Evolutionary conservation across 1,140 invertebrate species (phyloP).

Genomic region (Drosophila sproati): DNA sequence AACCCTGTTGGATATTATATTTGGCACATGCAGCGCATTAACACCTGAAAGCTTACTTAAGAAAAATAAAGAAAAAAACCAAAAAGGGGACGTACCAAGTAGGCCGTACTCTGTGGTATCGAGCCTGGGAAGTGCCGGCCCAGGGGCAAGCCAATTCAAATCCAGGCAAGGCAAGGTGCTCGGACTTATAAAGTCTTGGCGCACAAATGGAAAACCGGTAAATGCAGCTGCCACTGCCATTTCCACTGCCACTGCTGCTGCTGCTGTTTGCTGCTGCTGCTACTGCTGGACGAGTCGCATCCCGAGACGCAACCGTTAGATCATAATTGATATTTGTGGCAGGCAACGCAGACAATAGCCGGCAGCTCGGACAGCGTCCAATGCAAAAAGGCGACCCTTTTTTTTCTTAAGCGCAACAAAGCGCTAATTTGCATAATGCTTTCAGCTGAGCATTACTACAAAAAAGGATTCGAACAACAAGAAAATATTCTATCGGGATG

Average conservation of each 20-base stretch:
- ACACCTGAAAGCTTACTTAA: conserved; percentile 40
- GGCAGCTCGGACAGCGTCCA: conserved; percentile 49
- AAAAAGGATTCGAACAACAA: conserved; percentile 25
- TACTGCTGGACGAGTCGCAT: conserved; percentile 19
- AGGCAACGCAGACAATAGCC: conserved; percentile 25
- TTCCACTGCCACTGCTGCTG: not conserved
- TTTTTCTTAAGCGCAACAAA: conserved; percentile 48
- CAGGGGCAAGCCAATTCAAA: conserved; percentile 44
- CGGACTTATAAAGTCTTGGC: conserved; percentile 3
- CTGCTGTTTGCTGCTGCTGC: conserved; percentile 16
- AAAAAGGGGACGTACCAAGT: conserved; percentile 1
- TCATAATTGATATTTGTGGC: conserved; percentile 50
- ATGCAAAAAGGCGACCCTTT: conserved; percentile 19
- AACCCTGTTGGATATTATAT: conserved; percentile 54
- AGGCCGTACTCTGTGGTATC: conserved; percentile 32
- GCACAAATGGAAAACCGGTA: conserved; percentile 24
- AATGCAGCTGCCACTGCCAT: conserved; percentile 11
- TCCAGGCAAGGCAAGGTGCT: conserved; percentile 11
- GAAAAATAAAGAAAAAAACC: not conserved
- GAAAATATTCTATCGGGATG: conserved; percentile 64
- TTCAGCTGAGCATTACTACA: conserved; percentile 58
- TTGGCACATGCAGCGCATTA: conserved; percentile 67
- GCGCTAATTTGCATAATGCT: conserved; percentile 77
- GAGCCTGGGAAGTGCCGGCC: conserved; percentile 70
- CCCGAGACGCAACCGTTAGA: conserved; percentile 40